phyloP scores from a whole-genome alignment of 1,140 invertebrate genomes.

The Coboldia fuscipes region DNA sequence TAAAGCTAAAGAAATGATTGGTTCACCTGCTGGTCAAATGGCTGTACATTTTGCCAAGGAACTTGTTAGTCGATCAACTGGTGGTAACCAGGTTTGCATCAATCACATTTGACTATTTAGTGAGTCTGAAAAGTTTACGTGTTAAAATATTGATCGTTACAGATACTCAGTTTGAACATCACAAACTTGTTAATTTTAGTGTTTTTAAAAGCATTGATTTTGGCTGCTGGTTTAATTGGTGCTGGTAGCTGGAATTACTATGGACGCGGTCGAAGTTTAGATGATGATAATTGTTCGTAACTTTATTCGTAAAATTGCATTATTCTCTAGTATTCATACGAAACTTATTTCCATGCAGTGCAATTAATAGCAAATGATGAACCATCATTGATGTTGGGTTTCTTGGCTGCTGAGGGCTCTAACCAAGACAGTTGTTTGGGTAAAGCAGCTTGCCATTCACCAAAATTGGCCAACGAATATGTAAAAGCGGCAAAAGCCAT shows the following conservation, averaged over 20 bases:
- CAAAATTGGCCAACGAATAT: slow-evolving; percentile 47
- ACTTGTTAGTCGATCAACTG: slow-evolving; percentile 35
- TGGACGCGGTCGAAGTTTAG: slow-evolving; percentile 27
- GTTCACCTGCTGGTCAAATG: slow-evolving; percentile 28
- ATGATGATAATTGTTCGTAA: slow-evolving; percentile 21
- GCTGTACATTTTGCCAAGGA: slow-evolving; percentile 39
- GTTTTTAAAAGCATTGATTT: slow-evolving; percentile 57
- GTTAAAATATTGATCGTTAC: too few species aligned
- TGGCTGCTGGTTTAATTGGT: slow-evolving; percentile 56
- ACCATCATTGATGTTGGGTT: slow-evolving; percentile 39
- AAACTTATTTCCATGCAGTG: background rate
- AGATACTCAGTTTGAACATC: slow-evolving; percentile 63
- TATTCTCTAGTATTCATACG: slow-evolving; percentile 10
- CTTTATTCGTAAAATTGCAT: slow-evolving; percentile 13
- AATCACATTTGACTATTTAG: slow-evolving; percentile 1
- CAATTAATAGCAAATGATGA: slow-evolving; percentile 25
- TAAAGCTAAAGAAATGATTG: slow-evolving; percentile 25
- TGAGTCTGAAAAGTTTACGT: slow-evolving; percentile 2
- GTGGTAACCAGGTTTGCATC: slow-evolving; percentile 32
- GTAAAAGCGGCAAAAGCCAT: slow-evolving; percentile 49
- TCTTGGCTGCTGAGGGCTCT: slow-evolving; percentile 37
- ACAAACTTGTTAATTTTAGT: slow-evolving; percentile 60
- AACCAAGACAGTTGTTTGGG: slow-evolving; percentile 50
- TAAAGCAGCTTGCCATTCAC: slow-evolving; percentile 49
- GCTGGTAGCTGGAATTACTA: slow-evolving; percentile 35